Evolutionary conservation across 2,888 invertebrate species (phyloP), one percentile per base, ranked within the genome.

Genomic region (Hypolimnas misippus): DNA sequence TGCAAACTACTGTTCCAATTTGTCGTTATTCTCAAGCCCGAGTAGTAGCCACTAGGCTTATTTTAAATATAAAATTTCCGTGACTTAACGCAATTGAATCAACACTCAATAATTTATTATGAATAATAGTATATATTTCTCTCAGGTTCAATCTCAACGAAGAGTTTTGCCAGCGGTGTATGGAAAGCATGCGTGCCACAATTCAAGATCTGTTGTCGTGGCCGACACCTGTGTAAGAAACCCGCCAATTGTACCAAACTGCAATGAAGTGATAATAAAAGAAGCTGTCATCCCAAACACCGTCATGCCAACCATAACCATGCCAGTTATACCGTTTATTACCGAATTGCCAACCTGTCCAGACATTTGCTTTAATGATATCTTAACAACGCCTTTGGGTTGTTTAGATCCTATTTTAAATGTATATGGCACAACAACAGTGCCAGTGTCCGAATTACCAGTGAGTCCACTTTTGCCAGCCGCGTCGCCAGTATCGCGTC

Each of bases 391-490:
- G 3, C 65, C 67, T 8, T 52, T 73, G 12, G 73, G 74, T 6
- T 72, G 72, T 52, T 67, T 73, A 29, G 71, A 70, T 42, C 65
- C 72, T 7, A 66, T 72, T 49, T 44, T 72, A 50, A 42, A 55
- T 29, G 54, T 50, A 38, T 65, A 66, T 50, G 52, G 69, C 44
- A 66, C 73, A 3, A 57, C 71, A 0, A 66, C 52, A 1, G 16
- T 75, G 33, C 66, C 66, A 44, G 57, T 72, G 8, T 80, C 42
- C 0, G 42, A 42, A 55, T 46, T 83, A 67, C 84, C 86, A 51
- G 76, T 75, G 0, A 78, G 84, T 0, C 85, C 86, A 0, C 33
- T 6, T 1, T 7, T 38, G 0, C 83, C 85, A 0, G 72, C 78
- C 12, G 73, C 76, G 4, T 76, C 74, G 1, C 73, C 77, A 0